Base-by-base conservation (phyloP, 1,140 invertebrate species). In the Drosophila lacertosa region DNA sequence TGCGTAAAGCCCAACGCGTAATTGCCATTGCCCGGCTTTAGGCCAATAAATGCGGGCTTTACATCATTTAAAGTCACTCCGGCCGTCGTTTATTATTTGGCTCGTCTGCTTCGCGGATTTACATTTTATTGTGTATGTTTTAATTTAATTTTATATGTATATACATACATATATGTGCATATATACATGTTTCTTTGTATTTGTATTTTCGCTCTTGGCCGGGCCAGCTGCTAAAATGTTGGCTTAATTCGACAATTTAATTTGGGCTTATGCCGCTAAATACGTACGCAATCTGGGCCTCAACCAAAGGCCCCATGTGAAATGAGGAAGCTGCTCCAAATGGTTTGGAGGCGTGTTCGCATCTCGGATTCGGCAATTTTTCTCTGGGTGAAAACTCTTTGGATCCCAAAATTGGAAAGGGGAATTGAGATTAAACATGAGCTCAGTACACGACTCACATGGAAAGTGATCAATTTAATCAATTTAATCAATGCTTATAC, bases 191-290 rank as follows among this genome's bases (percentile, higher is more conserved):
- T 39, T 10, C 7, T 45, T 58, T 24, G 10, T 15, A n/a, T 32
- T 37, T 2, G 1, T 11, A 1, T 13, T 13, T 15, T 51, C 57
- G 33, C 48, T 48, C 22, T 44, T 40, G 35, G 33, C 29, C 18
- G 24, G 18, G 16, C 39, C 33, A 39, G 62, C 66, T 70, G 77
- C 60, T 86, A 70, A 88, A 71, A 68, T 74, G 73, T 88, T 72
- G 73, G 55, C 82, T 86, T 86, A 86, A 86, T 86, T 82, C 82
- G 81, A 86, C 81, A 86, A 88, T 86, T 86, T 86, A 86, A 86
- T 86, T 86, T 86, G 66, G 82, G 82, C 55, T 88, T 88, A 70
- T 81, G 77, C 77, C 55, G 45, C 70, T 58, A 77, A 86, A 88
- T 86, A 71, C 64, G 68, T 54, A 29, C 63, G 71, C 74, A 76